Evolutionary conservation across 2,797 vertebrate genomes (phyloP).

Genomic region (Eremophila alpestris): DNA sequence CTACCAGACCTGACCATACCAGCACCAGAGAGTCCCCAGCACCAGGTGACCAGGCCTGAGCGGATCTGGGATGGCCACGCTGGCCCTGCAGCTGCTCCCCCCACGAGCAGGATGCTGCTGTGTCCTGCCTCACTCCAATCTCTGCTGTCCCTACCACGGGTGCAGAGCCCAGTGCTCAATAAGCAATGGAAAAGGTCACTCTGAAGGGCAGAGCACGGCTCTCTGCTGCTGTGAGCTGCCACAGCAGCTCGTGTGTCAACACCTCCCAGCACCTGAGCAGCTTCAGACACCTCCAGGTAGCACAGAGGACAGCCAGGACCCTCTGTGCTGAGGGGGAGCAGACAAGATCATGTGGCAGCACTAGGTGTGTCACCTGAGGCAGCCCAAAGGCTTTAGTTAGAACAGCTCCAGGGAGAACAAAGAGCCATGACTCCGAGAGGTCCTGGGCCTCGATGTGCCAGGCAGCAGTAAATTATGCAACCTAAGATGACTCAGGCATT

Average conservation of each 20-base stretch:
- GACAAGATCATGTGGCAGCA: fast-evolving
- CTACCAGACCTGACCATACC: background rate
- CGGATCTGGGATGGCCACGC: background rate
- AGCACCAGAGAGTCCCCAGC: background rate
- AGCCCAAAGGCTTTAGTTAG: background rate
- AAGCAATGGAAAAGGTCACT: background rate
- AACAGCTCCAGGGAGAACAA: background rate
- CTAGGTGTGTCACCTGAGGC: background rate
- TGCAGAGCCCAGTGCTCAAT: background rate
- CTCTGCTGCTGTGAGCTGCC: background rate
- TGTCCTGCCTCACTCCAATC: background rate
- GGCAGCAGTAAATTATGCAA: background rate
- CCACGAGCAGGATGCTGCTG: fast-evolving
- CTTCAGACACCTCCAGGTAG: background rate
- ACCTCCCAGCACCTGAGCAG: background rate
- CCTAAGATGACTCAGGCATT: background rate
- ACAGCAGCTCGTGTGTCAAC: background rate
- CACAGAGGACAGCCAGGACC: background rate
- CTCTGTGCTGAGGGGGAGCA: background rate
- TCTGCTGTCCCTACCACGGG: background rate
- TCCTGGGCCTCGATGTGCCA: background rate
- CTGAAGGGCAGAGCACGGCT: background rate
- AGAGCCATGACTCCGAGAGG: background rate
- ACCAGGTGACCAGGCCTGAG: background rate
- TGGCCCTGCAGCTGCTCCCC: background rate